Conservation (phyloP, 2,888 invertebrate species). For the Amblyjoppa fuscipennis region DNA sequence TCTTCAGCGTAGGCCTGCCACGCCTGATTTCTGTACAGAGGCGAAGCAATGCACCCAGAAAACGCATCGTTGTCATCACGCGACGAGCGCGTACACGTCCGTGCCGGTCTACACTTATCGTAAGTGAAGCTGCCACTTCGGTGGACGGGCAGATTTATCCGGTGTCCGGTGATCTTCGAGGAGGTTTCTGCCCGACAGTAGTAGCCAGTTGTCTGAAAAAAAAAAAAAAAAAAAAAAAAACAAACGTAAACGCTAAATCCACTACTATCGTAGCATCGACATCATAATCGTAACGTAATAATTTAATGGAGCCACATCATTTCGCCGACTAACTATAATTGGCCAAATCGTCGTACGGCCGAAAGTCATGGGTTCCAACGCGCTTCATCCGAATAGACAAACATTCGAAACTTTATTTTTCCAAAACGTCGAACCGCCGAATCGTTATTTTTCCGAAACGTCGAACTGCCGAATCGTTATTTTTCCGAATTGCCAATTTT, state of each 20-base stretch:
- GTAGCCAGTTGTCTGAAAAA: not conserved
- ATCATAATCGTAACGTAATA: not conserved
- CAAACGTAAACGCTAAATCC: constrained; percentile 3
- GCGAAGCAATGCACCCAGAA: constrained; percentile 94
- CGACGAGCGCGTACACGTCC: constrained; percentile 96
- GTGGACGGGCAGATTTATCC: not conserved
- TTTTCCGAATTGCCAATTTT: too few relatives aligned
- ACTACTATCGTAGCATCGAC: not conserved
- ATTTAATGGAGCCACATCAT: not conserved
- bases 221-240: not conserved
- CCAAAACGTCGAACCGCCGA: too few relatives aligned
- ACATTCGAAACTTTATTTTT: too few relatives aligned
- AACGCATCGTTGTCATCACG: constrained; percentile 96
- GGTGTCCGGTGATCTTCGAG: constrained; percentile 20
- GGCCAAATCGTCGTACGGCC: too few relatives aligned
- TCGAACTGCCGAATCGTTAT: too few relatives aligned
- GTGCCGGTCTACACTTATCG: constrained; percentile 88
- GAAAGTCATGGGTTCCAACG: too few relatives aligned
- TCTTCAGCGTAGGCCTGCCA: constrained; percentile 89
- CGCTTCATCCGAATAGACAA: too few relatives aligned
- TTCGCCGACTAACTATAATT: too few relatives aligned
- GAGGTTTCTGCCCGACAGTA: constrained; percentile 43
- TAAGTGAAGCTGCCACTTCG: constrained; percentile 71
- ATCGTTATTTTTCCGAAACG: too few relatives aligned
- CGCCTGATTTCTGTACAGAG: constrained; percentile 88